Evolutionary conservation across 2,888 invertebrate species (phyloP).

Genomic region (Drosophila antonietae): DNA sequence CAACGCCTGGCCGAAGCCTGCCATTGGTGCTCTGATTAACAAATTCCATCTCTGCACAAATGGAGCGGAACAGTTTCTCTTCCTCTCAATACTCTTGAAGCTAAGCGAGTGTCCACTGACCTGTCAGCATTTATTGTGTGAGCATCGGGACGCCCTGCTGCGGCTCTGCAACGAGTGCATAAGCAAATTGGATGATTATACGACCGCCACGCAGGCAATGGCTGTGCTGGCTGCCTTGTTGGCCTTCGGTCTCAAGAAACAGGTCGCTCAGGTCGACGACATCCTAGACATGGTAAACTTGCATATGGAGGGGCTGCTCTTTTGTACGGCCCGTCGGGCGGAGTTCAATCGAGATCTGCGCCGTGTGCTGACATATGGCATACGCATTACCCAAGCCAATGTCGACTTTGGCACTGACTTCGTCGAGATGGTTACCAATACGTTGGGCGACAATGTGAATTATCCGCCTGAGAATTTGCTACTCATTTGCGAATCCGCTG

Average conservation of each 20-base stretch:
- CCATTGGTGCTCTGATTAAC: conserved; percentile 82
- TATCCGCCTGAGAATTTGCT: conserved; percentile 83
- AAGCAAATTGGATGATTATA: conserved; percentile 81
- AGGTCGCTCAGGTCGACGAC: conserved; percentile 55
- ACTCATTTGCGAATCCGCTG: conserved; percentile 90
- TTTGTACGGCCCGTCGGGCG: conserved; percentile 81
- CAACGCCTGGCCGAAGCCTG: conserved; percentile 91
- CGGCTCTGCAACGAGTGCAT: conserved; percentile 83
- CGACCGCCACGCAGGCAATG: conserved; percentile 83
- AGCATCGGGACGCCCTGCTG: conserved; percentile 80
- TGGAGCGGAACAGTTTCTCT: conserved; percentile 82
- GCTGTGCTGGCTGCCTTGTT: conserved; percentile 82
- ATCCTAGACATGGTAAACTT: conserved; percentile 82
- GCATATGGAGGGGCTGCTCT: conserved; percentile 83
- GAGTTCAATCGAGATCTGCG: conserved; percentile 80
- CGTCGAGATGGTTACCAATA: conserved; percentile 87
- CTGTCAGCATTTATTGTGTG: conserved; percentile 81
- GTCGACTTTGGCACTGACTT: conserved; percentile 88
- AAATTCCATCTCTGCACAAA: conserved; percentile 82
- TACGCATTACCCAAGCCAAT: conserved; percentile 89
- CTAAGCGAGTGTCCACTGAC: conserved; percentile 84
- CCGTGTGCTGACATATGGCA: conserved; percentile 87
- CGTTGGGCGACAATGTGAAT: conserved; percentile 81
- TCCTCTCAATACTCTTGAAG: conserved; percentile 82
- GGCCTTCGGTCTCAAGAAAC: conserved; percentile 68